Evolutionary conservation across 1,140 invertebrate genomes (phyloP).

Genomic region (Lysiphlebus fabarum): DNA sequence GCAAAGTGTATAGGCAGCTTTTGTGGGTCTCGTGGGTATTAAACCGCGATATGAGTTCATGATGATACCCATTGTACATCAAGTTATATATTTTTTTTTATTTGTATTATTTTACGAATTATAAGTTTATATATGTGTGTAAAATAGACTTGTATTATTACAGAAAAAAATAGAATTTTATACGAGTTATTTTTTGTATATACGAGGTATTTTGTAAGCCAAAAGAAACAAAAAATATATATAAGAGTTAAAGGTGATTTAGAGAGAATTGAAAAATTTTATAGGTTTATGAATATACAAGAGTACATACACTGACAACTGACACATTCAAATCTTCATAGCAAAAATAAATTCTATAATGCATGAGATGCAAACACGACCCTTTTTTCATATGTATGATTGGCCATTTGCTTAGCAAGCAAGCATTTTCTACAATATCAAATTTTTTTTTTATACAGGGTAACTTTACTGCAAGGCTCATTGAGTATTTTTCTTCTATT

Average conservation of each 20-base stretch:
- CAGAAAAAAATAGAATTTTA: slow-evolving; percentile 30
- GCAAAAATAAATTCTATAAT: slow-evolving; percentile 36
- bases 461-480: background rate
- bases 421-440: slow-evolving; percentile 5
- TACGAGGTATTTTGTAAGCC: too few relatives aligned
- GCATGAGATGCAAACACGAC: slow-evolving; percentile 41
- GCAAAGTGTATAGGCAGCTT: background rate
- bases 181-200: slow-evolving; percentile 21
- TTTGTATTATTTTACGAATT: too few relatives aligned
- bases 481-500: background rate
- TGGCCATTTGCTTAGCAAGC: slow-evolving; percentile 50
- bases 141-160: too few relatives aligned
- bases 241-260: too few relatives aligned
- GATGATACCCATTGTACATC: background rate
- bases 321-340: too few relatives aligned
- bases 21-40: slow-evolving; percentile 3
- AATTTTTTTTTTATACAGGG: too few relatives aligned
- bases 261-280: too few relatives aligned
- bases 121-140: too few relatives aligned
- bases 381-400: slow-evolving; percentile 45
- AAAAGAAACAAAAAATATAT: too few relatives aligned
- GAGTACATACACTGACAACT: too few relatives aligned
- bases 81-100: too few relatives aligned
- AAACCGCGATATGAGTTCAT: slow-evolving; percentile 9
- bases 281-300: too few relatives aligned